These are phyloP conservation scores for Anagyrus pseudococci DNA, from an alignment of 2,888 invertebrate species.

Conservation along the genomic window DNA sequence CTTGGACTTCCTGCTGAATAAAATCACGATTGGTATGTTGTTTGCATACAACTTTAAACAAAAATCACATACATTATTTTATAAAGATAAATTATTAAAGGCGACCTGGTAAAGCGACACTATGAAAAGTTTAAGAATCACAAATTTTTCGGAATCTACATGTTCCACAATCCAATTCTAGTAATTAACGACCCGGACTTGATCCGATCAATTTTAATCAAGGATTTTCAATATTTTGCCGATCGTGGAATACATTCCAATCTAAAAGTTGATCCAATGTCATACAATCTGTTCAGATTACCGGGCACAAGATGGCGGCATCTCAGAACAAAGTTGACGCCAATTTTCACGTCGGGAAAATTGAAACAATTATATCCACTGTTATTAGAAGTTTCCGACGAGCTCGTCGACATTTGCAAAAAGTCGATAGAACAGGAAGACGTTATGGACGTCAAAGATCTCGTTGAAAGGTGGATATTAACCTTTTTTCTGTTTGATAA, in stretches of 20 bases:
- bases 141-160: conserved; percentile 49
- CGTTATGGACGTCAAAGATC: conserved; percentile 46
- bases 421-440: conserved; percentile 16
- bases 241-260: conserved; percentile 54
- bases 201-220: conserved; percentile 51
- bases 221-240: conserved; percentile 56
- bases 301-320: conserved; percentile 56
- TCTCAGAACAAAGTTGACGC: conserved; percentile 56
- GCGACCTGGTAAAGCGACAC: conserved; percentile 40
- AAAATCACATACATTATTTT: background rate
- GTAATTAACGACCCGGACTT: conserved; percentile 55
- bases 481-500: background rate
- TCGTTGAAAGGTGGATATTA: conserved; percentile 45
- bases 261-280: conserved; percentile 52
- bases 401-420: conserved; percentile 39
- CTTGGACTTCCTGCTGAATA: conserved; percentile 36
- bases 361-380: conserved; percentile 56
- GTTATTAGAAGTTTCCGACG: conserved; percentile 47
- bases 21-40: conserved; percentile 41
- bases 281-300: conserved; percentile 50
- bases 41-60: background rate
- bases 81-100: conserved; percentile 38
- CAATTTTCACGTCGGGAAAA: conserved; percentile 60
- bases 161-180: conserved; percentile 49
- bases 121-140: conserved; percentile 45